Conservation (phyloP, 2,888 invertebrate genomes). For the Amblyteles armatorius region DNA sequence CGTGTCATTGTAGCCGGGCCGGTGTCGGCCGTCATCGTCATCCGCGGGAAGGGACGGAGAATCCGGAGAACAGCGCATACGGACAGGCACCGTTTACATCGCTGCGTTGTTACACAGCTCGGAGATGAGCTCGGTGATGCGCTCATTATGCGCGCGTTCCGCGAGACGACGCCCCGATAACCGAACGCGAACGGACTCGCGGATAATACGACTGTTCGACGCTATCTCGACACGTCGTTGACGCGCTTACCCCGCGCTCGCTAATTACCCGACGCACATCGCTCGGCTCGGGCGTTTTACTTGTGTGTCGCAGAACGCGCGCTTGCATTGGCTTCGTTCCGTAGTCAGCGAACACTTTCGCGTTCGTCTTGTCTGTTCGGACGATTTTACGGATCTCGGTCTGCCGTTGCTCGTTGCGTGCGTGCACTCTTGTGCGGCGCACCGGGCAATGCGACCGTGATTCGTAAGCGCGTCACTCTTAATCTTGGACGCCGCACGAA, state of each 20-base stretch:
- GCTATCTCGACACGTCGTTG: slow-evolving; percentile 75
- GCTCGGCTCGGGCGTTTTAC: slow-evolving; percentile 31
- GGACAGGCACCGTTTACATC: slow-evolving; percentile 53
- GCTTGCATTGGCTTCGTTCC: background rate
- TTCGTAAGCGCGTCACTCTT: slow-evolving; percentile 67
- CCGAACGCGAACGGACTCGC: slow-evolving; percentile 61
- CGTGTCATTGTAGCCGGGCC: slow-evolving; percentile 56
- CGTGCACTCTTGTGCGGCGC: slow-evolving; percentile 48
- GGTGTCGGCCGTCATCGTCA: slow-evolving; percentile 39
- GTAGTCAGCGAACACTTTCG: too few relatives aligned
- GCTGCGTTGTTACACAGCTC: slow-evolving; percentile 55
- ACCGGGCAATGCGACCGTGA: slow-evolving; percentile 28
- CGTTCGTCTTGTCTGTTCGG: background rate
- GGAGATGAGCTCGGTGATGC: slow-evolving; percentile 67
- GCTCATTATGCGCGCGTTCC: slow-evolving; percentile 67
- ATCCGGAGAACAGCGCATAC: background rate
- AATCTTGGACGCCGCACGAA: slow-evolving; percentile 58
- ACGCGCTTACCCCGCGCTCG: slow-evolving; percentile 58
- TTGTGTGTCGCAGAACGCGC: background rate
- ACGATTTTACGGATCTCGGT: background rate
- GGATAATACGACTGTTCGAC: slow-evolving; percentile 72
- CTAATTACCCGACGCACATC: slow-evolving; percentile 63
- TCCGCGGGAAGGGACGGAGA: slow-evolving; percentile 19
- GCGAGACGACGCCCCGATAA: slow-evolving; percentile 56
- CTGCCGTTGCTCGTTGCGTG: slow-evolving; percentile 28